phyloP scores from a whole-genome alignment of 2,113 vertebrate genomes.

The Zosterops borbonicus region DNA sequence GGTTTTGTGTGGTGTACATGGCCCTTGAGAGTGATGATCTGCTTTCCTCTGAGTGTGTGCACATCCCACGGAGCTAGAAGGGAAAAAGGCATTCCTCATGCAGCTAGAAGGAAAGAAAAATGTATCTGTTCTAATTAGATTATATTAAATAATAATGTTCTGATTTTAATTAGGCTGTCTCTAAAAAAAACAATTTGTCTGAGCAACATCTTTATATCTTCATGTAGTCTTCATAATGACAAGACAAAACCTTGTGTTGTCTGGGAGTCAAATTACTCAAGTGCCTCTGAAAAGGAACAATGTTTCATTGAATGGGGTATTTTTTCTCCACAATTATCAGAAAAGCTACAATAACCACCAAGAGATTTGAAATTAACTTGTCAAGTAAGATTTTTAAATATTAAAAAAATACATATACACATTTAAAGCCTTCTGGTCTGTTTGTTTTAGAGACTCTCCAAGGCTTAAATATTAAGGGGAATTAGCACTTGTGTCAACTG shows the following conservation, averaged over 20 bases:
- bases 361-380: neutral
- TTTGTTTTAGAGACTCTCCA: neutral
- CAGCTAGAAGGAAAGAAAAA: conserved; percentile 3
- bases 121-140: conserved; percentile 4
- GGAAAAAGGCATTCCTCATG: neutral
- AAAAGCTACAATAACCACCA: neutral
- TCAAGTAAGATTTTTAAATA: neutral
- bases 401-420: neutral
- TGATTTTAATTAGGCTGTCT: conserved; percentile 30
- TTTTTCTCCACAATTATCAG: neutral
- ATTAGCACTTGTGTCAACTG: neutral
- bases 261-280: neutral
- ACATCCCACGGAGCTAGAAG: fast-evolving
- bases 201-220: neutral
- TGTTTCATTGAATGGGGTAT: neutral
- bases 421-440: neutral
- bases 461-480: neutral
- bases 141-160: conserved; percentile 35
- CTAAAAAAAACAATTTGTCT: neutral
- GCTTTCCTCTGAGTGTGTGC: neutral
- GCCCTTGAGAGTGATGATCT: fast-evolving
- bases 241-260: neutral
- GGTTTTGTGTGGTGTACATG: fast-evolving
- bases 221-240: neutral
- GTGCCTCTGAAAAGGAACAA: neutral